phyloP scores from a whole-genome alignment of 2,797 vertebrate species.

The Apogon hyalosoma region DNA sequence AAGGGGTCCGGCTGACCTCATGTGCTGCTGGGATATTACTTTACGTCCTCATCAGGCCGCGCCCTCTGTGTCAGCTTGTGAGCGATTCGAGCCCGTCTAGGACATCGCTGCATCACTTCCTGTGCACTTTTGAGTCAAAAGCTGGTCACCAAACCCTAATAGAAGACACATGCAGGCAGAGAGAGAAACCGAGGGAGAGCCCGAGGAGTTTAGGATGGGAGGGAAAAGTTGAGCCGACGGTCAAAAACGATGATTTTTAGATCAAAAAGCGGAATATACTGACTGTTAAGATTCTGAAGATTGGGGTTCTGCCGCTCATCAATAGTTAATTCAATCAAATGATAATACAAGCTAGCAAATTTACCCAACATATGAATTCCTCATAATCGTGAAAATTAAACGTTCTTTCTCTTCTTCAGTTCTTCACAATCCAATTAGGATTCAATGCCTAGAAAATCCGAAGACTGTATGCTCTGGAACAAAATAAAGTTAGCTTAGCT shows the following conservation, averaged over 20 bases:
- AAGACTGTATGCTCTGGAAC: constrained; percentile 71
- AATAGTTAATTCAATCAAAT: constrained; percentile 75
- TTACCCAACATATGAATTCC: constrained; percentile 71
- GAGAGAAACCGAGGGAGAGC: constrained; percentile 5
- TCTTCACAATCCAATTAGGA: constrained; percentile 79
- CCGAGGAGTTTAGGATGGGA: constrained; percentile 10
- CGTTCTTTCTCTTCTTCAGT: constrained; percentile 70
- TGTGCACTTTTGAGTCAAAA: constrained; percentile 41
- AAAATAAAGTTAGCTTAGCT: constrained; percentile 73
- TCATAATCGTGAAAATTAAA: constrained; percentile 72
- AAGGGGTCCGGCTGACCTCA: constrained; percentile 63
- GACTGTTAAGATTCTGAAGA: constrained; percentile 39
- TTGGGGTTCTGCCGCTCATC: constrained; percentile 62
- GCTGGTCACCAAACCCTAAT: constrained; percentile 62
- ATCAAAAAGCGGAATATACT: constrained; percentile 34
- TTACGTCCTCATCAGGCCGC: constrained; percentile 63
- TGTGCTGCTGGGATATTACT: constrained; percentile 71
- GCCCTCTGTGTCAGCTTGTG: constrained; percentile 45
- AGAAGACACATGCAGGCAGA: constrained; percentile 65
- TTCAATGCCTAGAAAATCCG: constrained; percentile 57
- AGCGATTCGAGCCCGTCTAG: constrained; percentile 37
- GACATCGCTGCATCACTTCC: constrained; percentile 53
- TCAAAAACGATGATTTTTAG: neutral
- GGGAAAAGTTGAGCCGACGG: constrained; percentile 12
- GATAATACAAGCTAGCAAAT: constrained; percentile 72